Conservation (phyloP, 30 jellyfish, hydroid and myxozoan genomes). For the Mastigias papua region DNA sequence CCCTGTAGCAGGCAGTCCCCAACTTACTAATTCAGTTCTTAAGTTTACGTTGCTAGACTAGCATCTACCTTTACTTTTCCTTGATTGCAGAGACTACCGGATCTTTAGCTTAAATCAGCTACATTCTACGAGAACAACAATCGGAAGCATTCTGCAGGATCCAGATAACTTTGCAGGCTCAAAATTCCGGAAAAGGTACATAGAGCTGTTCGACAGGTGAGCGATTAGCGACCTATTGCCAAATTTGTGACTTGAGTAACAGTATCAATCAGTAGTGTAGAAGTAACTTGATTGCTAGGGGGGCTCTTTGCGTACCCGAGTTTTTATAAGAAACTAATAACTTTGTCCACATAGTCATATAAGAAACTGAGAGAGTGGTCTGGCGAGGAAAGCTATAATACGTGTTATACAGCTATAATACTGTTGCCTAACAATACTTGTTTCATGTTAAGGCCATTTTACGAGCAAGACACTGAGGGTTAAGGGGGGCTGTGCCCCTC, state of each 20-base stretch:
- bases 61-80: neutral
- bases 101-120: slow-evolving; percentile 6
- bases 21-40: too few species aligned
- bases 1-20: too few species aligned
- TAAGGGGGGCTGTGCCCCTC: neutral
- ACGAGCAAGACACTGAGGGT: neutral
- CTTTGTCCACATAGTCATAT: too few species aligned
- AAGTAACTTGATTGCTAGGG: too few species aligned
- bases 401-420: too few species aligned
- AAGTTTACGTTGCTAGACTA: neutral
- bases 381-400: too few species aligned
- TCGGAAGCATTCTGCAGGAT: slow-evolving; percentile 7
- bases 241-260: neutral
- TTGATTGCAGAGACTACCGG: neutral
- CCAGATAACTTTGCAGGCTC: neutral
- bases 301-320: too few species aligned
- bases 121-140: neutral
- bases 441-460: too few species aligned
- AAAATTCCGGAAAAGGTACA: slow-evolving; percentile 16
- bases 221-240: neutral
- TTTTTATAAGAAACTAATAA: too few species aligned
- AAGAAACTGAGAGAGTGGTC: too few species aligned
- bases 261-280: neutral
- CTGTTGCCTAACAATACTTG: too few species aligned
- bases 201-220: slow-evolving; percentile 10